These are phyloP conservation scores for Pollimyrus isidori DNA, from an alignment of 2,113 vertebrate genomes.

Conservation along the genomic window DNA sequence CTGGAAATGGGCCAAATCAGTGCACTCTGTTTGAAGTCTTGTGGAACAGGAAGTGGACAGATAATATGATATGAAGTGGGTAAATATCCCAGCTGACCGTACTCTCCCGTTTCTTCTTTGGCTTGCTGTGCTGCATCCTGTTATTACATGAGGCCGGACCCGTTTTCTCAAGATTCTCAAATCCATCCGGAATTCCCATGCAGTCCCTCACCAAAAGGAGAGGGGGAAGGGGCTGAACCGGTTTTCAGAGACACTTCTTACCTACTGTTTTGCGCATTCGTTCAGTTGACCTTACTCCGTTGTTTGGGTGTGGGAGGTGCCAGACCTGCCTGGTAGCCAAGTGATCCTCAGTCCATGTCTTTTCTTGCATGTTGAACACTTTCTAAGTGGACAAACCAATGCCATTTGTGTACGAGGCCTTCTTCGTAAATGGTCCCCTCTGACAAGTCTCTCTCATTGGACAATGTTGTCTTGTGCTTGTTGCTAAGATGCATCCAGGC, in stretches of 20 bases:
- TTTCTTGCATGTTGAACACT: slow-evolving; percentile 11
- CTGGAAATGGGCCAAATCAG: neutral
- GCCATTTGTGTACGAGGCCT: slow-evolving; percentile 12
- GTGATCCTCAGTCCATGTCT: neutral
- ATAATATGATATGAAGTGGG: slow-evolving; percentile 5
- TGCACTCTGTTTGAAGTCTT: neutral
- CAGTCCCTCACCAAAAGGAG: neutral
- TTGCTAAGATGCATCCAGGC: slow-evolving; percentile 34
- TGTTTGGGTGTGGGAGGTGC: neutral
- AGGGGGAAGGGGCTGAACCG: neutral
- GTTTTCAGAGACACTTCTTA: slow-evolving; percentile 12
- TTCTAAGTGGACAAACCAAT: slow-evolving; percentile 9
- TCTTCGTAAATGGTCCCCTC: slow-evolving; percentile 21
- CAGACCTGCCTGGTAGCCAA: neutral
- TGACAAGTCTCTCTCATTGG: slow-evolving; percentile 16
- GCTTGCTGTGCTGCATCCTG: neutral
- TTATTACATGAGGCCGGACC: neutral
- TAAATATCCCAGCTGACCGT: neutral
- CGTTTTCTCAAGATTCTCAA: neutral
- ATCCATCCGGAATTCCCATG: neutral
- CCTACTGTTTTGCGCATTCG: neutral
- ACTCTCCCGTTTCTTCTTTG: neutral
- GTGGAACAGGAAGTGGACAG: slow-evolving; percentile 6
- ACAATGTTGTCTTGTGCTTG: slow-evolving; percentile 15
- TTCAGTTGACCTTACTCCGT: neutral